Base-by-base conservation (phyloP, 2,888 invertebrate genomes). In the Philaethria dido region DNA sequence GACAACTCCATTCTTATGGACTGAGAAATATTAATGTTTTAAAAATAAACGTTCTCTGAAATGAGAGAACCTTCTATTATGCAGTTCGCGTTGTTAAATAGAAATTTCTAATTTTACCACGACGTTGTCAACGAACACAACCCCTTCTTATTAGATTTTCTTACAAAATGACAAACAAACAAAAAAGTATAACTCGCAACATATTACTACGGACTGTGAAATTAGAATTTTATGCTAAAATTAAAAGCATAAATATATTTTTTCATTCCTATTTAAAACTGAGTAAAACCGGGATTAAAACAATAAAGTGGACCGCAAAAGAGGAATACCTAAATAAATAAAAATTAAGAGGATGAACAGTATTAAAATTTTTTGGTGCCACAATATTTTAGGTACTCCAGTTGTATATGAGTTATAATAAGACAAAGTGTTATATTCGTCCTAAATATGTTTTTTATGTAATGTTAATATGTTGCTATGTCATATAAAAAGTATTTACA, bases 151-250 rank as follows among this genome's bases (percentile, higher is more conserved):
- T 33, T 52, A 52, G 29, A 52, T 16, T 52, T 52, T 50, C n/a
- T 50, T 16, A 33, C 52, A 52, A 52, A 45, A 45, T 45, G 8
- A 20, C 45, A 18, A 45, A 52, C 29, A 11, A 16, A 52, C 25
- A 52, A 52, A 29, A 50, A 33, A 29, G 13, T 16, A n/a, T 29
- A 29, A 16, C 29, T 16, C 29, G n/a, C 29, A 33, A 45, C 44
- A 9, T 39, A 42, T 48, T 33, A 64, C 36, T 62, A 65, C 33
- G 14, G 48, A 55, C 48, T 47, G 44, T 18, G 8, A 63, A 60
- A 66, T 65, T 63, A 39, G 5, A 60, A 52, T 62, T 60, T 18
- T 39, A 14, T 57, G 50, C 18, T 50, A 20, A 55, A 70, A 66
- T 60, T 22, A 62, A 55, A 67, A 48, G 33, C 50, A 39, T 52